Conservation (phyloP, 2,113 vertebrate species). For the Lagopus muta region DNA sequence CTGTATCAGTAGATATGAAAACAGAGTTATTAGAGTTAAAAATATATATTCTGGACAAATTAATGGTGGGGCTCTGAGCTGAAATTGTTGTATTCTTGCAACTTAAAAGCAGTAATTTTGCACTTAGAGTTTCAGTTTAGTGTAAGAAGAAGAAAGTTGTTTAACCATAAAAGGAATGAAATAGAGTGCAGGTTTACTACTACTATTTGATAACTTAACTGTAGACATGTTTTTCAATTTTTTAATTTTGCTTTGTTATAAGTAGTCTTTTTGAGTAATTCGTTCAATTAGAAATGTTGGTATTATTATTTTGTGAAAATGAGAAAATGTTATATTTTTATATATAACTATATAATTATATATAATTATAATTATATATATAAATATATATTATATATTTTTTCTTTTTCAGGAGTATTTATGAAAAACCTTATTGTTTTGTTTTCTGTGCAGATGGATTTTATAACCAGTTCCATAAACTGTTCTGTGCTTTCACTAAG, state of each 20-base stretch:
- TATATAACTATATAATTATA: too few relatives aligned
- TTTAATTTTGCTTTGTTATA: not conserved
- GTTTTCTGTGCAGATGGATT: not conserved
- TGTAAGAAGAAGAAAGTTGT: conserved; percentile 8
- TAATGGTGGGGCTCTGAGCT: not conserved
- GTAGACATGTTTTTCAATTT: not conserved
- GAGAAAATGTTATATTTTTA: not conserved
- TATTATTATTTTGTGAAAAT: not conserved
- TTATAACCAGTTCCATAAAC: not conserved
- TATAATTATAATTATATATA: too few relatives aligned
- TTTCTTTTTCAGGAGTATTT: not conserved
- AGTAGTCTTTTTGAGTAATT: not conserved
- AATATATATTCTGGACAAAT: not conserved
- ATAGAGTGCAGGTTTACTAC: not conserved
- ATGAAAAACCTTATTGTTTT: not conserved
- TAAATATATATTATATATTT: too few relatives aligned
- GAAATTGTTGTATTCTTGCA: not conserved
- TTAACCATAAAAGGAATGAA: conserved; percentile 32
- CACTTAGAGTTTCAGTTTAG: not conserved
- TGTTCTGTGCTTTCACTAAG: not conserved
- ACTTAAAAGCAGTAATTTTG: conserved; percentile 26
- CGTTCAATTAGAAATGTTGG: conserved; percentile 17
- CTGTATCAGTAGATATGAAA: not conserved
- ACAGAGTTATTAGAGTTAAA: not conserved
- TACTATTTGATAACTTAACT: not conserved